phyloP scores from a whole-genome alignment of 2,113 vertebrate genomes.

The Naja naja region DNA sequence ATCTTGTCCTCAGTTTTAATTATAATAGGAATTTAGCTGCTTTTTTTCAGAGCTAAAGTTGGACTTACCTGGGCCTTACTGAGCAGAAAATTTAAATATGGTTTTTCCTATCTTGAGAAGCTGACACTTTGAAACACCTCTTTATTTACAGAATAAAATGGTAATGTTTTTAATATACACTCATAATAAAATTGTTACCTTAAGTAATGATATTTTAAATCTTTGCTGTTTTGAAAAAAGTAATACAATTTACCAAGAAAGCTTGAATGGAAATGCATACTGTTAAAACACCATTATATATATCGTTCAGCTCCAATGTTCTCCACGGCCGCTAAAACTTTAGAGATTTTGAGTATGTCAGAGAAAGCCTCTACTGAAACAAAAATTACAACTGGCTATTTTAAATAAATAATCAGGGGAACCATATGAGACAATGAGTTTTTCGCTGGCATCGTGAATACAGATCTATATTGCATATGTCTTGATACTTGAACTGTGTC shows the following conservation, averaged over 20 bases:
- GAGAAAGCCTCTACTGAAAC: neutral
- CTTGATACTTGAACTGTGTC: neutral
- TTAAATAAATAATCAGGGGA: neutral
- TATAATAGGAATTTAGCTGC: neutral
- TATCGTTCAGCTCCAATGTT: neutral
- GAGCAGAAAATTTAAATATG: neutral
- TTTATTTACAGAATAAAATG: neutral
- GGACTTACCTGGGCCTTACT: neutral
- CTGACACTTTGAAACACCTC: neutral
- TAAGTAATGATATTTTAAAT: neutral
- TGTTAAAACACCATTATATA: neutral
- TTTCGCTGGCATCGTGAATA: neutral
- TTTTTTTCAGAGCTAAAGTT: neutral
- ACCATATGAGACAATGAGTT: neutral
- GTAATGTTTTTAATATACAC: neutral
- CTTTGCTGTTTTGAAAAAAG: neutral
- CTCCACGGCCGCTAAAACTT: neutral
- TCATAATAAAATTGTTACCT: neutral
- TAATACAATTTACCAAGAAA: neutral
- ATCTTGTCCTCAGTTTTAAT: neutral
- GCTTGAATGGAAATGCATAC: neutral
- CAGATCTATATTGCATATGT: neutral
- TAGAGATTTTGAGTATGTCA: neutral
- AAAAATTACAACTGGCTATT: neutral
- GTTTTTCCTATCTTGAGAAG: neutral